These are phyloP conservation scores for Orchestia grillus DNA, from an alignment of 1,140 invertebrate species.

Conservation along the genomic window DNA sequence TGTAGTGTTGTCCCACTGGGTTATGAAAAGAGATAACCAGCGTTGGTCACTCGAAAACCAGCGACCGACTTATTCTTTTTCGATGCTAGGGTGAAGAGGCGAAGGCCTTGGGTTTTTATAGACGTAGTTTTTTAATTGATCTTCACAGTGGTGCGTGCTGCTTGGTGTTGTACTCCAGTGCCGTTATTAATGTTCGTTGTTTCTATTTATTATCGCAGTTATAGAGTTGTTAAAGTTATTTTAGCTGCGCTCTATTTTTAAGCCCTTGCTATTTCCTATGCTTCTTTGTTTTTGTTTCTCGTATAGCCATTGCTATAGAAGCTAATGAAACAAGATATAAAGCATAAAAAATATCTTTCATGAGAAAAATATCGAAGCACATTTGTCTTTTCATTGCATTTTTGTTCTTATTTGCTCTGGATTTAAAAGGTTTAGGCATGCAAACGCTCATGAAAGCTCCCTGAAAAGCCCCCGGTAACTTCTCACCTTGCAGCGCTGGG, in stretches of 20 bases:
- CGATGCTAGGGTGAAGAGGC: not conserved
- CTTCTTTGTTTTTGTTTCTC: not conserved
- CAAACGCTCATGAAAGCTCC: not conserved
- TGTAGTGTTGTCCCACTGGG: not conserved
- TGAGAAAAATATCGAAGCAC: not conserved
- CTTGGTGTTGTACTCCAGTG: not conserved
- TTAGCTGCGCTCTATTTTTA: not conserved
- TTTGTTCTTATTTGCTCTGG: not conserved
- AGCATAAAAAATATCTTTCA: not conserved
- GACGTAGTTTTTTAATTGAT: not conserved
- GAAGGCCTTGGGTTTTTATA: not conserved
- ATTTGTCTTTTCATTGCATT: not conserved
- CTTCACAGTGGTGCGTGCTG: not conserved
- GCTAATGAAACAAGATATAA: not conserved
- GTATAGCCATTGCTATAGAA: not conserved
- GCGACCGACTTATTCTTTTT: not conserved
- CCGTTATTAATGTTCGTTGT: not conserved
- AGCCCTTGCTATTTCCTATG: not conserved
- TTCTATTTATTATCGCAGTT: not conserved
- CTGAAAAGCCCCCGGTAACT: not conserved
- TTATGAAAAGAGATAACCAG: not conserved
- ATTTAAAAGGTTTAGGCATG: not conserved
- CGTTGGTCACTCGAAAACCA: not conserved
- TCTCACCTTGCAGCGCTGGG: not conserved
- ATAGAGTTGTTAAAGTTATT: not conserved